A percentile compares a stretch with the other conserved stretches of the same genome.
Evolutionary conservation across 1,140 invertebrate genomes (phyloP).

Genomic region (Procambarus clarkii): DNA sequence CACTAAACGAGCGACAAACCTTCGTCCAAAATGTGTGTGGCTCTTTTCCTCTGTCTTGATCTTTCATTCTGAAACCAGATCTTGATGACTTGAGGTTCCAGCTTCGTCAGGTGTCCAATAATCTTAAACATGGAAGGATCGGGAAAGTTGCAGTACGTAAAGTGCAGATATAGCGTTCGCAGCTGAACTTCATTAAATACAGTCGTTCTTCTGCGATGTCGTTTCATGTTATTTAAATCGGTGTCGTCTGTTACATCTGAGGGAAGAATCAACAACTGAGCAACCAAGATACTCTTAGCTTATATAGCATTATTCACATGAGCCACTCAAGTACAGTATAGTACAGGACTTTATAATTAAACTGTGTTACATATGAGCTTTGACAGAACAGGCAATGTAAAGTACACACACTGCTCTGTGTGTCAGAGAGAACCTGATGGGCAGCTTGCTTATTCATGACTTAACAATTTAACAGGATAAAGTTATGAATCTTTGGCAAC

Average conservation of each 20-base stretch:
- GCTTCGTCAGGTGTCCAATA: constrained; percentile 63
- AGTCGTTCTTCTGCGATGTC: constrained; percentile 63
- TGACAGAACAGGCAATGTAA: no score
- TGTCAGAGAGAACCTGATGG: no score
- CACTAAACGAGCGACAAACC: background rate
- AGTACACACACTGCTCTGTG: no score
- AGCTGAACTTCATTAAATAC: constrained; percentile 71
- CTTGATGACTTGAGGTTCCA: constrained; percentile 71
- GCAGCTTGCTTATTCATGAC: no score
- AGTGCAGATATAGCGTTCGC: constrained; percentile 70
- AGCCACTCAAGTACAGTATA: no score
- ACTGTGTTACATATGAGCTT: no score
- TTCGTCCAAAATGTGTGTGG: constrained; percentile 62
- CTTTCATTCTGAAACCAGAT: constrained; percentile 73
- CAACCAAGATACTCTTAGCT: no score
- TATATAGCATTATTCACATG: no score
- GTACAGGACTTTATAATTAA: no score
- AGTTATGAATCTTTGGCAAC: no score
- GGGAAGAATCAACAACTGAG: background rate
- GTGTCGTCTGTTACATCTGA: constrained; percentile 20
- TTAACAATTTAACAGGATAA: no score
- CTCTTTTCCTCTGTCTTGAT: constrained; percentile 69
- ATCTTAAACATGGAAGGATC: constrained; percentile 72
- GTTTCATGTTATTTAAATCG: constrained; percentile 36
- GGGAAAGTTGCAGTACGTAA: constrained; percentile 72